phyloP scores from a whole-genome alignment of 2,888 invertebrate genomes.

The Cerastis leucographa region DNA sequence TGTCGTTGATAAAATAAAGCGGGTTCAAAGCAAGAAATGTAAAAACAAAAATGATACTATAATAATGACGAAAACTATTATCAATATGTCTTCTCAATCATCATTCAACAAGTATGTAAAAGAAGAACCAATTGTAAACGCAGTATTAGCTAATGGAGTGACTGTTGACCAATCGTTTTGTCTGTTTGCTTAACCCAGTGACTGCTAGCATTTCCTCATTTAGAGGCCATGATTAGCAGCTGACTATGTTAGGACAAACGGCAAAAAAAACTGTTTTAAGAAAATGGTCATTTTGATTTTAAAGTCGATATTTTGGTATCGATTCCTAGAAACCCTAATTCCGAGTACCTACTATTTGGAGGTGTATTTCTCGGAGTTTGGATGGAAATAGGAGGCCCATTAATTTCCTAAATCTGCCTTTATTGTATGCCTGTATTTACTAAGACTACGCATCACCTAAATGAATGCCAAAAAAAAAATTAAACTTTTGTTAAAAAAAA shows the following conservation, averaged over 20 bases:
- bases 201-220: conserved; percentile 19
- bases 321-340: conserved; percentile 13
- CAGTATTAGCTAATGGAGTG: not conserved
- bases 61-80: no score
- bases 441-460: not conserved
- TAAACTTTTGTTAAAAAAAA: not conserved
- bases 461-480: not conserved
- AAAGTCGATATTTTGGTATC: conserved; percentile 1
- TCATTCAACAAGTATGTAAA: not conserved
- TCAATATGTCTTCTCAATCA: no score
- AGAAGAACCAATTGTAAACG: not conserved
- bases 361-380: conserved; percentile 8
- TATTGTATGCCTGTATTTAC: not conserved
- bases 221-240: conserved; percentile 10
- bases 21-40: not conserved
- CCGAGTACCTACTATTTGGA: not conserved
- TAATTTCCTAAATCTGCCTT: not conserved
- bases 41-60: no score
- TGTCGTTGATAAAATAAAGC: not conserved
- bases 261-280: not conserved
- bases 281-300: conserved; percentile 2
- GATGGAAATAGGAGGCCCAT: not conserved
- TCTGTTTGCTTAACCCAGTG: conserved; percentile 23
- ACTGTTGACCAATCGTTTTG: not conserved
- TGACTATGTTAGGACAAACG: not conserved